Evolutionary conservation across 2,797 vertebrate genomes (phyloP).

Genomic region (Sebastiscus tertius): DNA sequence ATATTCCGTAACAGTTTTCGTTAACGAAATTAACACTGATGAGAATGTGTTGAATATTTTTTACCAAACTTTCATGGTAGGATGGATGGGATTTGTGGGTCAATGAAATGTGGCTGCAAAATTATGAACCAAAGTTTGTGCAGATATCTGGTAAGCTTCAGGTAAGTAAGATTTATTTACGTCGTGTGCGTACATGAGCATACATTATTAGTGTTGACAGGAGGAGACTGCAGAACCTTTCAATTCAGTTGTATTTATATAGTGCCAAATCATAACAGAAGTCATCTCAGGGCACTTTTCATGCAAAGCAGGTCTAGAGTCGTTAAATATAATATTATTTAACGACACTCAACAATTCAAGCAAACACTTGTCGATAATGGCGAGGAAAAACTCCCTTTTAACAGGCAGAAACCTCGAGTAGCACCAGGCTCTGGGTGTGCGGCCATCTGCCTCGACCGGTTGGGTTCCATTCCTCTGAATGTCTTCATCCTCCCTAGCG

Average conservation of each 20-base stretch:
- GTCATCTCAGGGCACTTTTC: not conserved
- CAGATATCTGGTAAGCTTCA: not conserved
- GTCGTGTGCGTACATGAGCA: not conserved
- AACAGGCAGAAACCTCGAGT: not conserved
- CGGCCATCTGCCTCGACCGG: not conserved
- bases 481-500: not conserved
- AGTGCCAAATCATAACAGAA: not conserved
- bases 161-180: not conserved
- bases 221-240: not conserved
- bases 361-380: not conserved
- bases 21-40: no score
- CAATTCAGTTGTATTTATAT: no score
- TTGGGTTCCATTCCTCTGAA: not conserved
- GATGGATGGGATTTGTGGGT: not conserved
- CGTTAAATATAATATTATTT: no score
- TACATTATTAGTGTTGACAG: constrained; percentile 18
- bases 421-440: not conserved
- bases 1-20: no score
- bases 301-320: not conserved
- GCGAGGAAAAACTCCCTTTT: not conserved
- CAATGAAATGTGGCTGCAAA: not conserved
- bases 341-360: no score
- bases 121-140: not conserved
- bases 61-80: not conserved
- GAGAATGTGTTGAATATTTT: no score